A percentile compares a stretch with the other conserved stretches of the same genome.
phyloP scores from a whole-genome alignment of 53 echinoderm and acorn worm genomes.

The Crossaster papposus region DNA sequence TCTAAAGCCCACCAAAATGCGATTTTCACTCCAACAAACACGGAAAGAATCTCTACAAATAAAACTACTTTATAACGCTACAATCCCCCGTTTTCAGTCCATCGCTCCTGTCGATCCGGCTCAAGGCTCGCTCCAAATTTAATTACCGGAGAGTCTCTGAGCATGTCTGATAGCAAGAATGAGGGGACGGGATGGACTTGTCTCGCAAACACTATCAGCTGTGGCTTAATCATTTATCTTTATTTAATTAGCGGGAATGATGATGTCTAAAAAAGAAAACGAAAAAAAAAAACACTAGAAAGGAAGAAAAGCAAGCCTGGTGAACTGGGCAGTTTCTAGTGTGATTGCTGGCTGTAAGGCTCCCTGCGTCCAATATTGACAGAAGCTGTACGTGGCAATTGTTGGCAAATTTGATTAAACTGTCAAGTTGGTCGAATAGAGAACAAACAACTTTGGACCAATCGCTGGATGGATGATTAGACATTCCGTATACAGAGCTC shows the following conservation, averaged over 20 bases:
- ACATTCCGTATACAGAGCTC: neutral
- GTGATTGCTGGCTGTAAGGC: neutral
- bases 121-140: constrained; percentile 11
- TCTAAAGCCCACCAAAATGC: neutral
- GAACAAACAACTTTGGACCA: constrained; percentile 14
- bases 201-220: neutral
- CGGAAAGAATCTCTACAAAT: neutral
- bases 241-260: constrained; percentile 23
- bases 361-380: neutral
- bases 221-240: constrained; percentile 42
- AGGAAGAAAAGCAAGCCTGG: neutral
- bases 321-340: neutral
- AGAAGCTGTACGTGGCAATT: constrained; percentile 11
- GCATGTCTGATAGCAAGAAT: neutral
- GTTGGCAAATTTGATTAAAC: neutral
- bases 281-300: too few species aligned
- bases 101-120: neutral
- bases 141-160: constrained; percentile 7
- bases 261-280: neutral
- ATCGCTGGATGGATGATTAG: too few species aligned
- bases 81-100: constrained; percentile 13
- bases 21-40: neutral
- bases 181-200: neutral
- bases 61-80: neutral
- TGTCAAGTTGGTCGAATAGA: neutral